Evolutionary conservation across 2,888 invertebrate species (phyloP), one percentile per base, ranked within the genome.

Genomic region (Cosmopolites sordidus): DNA sequence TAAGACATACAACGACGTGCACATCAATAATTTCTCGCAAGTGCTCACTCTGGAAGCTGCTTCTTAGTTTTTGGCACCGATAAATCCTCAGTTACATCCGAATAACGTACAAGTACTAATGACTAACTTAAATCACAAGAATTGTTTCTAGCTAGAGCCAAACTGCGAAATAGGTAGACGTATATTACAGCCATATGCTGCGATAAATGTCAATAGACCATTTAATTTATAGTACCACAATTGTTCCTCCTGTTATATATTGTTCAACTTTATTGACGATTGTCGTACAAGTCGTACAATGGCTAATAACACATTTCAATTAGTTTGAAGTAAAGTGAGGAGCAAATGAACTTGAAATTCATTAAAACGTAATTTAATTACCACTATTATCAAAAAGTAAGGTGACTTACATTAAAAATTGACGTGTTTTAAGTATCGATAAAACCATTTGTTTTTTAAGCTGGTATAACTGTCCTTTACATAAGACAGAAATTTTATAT

Each of bases 101-200:
- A 27, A 40, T 47, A 47, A 47, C 27, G n/a, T 39, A 47, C 47
- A 27, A 37, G 27, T 47, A 47, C 47, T 47, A 47, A 47, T 47
- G 47, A 39, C 47, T 47, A 29, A 38, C 15, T 47, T 47, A 47
- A 47, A 47, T 47, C 47, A 47, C 47, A 27, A 47, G 39, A 14
- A 47, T 47, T 47, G 40, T 47, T 47, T 39, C n/a, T n/a, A 15
- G 16, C 47, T 46, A 39, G 17, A 39, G 14, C 37, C 22, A 14
- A 27, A 47, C 6, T 22, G 39, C 38, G 29, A 47, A 40, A 38
- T 39, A 46, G 46, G 22, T 37, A 38, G 46, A 38, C 46, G 46
- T 40, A 39, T 29, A 47, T 47, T 47, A 17, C 47, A n/a, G 40
- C 47, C 16, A 27, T 47, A 47, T 15, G 38, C 39, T 39, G 27